Percentiles rank a stretch among this genome's conserved stretches.
Conservation (phyloP, 1,140 invertebrate genomes). For the Eciton burchellii region DNA sequence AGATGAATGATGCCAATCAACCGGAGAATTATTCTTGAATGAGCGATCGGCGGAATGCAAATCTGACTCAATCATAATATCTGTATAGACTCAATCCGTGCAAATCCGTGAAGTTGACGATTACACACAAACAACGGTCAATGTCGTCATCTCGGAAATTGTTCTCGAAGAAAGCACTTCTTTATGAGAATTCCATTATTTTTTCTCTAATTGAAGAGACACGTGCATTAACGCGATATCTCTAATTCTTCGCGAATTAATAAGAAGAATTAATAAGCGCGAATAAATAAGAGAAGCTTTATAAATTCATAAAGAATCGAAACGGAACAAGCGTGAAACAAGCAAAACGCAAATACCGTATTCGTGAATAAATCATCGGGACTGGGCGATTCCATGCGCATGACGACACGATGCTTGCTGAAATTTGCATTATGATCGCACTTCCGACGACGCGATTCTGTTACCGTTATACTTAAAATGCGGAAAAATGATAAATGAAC, state of each 20-base stretch:
- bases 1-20: conserved; percentile 60
- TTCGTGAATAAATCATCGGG: too few species aligned
- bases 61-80: too few species aligned
- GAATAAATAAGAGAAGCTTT: too few species aligned
- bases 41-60: conserved; percentile 45
- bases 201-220: not conserved
- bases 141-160: conserved; percentile 12
- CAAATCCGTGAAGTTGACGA: conserved; percentile 34
- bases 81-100: conserved; percentile 9
- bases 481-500: not conserved
- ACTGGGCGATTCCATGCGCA: too few species aligned
- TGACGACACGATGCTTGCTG: too few species aligned
- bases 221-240: not conserved
- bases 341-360: too few species aligned
- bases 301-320: too few species aligned
- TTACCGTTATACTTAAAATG: not conserved
- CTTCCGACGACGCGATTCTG: not conserved
- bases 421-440: not conserved
- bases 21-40: conserved; percentile 44
- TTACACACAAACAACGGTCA: not conserved
- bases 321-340: too few species aligned
- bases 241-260: not conserved
- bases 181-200: not conserved
- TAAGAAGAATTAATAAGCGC: too few species aligned
- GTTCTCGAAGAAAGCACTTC: too few species aligned